These are phyloP conservation scores for Botrylloides violaceus DNA, from an alignment of 23 tunicate species.

Conservation along the genomic window DNA sequence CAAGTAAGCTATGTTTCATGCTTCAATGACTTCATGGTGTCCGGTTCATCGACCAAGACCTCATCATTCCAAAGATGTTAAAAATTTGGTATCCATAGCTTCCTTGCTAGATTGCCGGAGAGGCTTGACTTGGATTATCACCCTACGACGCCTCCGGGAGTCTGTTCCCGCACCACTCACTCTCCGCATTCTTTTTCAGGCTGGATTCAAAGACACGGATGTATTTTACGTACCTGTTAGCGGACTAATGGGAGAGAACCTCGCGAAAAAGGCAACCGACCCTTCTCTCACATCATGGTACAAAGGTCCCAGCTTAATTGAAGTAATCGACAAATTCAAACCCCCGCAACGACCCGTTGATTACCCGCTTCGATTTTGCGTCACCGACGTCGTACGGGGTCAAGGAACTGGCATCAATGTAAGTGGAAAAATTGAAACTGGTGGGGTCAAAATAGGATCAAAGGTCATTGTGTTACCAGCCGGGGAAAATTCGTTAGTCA, in stretches of 20 bases:
- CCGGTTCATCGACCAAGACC: too few relatives aligned
- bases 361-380: slow-evolving; percentile 74
- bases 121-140: too few relatives aligned
- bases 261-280: slow-evolving; percentile 27
- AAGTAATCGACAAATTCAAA: slow-evolving; percentile 71
- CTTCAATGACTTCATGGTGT: too few relatives aligned
- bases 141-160: too few relatives aligned
- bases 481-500: slow-evolving; percentile 64
- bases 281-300: slow-evolving; percentile 54
- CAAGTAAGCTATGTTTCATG: slow-evolving; percentile 34
- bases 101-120: too few relatives aligned
- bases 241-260: slow-evolving; percentile 79
- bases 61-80: too few relatives aligned
- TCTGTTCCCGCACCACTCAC: too few relatives aligned
- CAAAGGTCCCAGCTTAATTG: slow-evolving; percentile 56
- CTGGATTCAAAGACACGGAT: slow-evolving; percentile 62
- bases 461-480: slow-evolving; percentile 86
- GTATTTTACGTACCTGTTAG: slow-evolving; percentile 81
- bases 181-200: too few relatives aligned
- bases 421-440: slow-evolving; percentile 86
- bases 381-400: slow-evolving; percentile 77
- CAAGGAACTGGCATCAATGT: slow-evolving; percentile 76
- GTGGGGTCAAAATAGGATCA: slow-evolving; percentile 76
- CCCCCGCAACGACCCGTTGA: slow-evolving; percentile 72
- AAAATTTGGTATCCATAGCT: too few relatives aligned